Conservation (phyloP, 2,888 invertebrate genomes). For the Standfussiana lucernea region DNA sequence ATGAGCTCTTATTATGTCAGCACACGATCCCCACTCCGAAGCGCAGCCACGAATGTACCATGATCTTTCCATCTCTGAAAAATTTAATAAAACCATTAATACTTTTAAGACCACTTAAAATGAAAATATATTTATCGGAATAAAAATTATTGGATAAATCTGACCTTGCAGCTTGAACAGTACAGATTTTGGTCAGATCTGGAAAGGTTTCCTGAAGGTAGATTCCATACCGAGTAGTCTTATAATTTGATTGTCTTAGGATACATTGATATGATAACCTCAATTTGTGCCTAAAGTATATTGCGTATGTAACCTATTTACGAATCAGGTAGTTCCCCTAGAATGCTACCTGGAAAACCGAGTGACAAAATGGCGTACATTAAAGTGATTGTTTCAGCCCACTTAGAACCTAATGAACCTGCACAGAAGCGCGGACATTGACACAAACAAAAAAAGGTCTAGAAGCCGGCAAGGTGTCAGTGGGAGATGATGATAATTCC, state of each 20-base stretch:
- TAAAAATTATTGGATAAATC: background rate
- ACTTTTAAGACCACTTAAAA: background rate
- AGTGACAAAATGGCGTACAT: background rate
- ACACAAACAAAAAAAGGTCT: background rate
- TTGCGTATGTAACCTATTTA: background rate
- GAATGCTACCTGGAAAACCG: background rate
- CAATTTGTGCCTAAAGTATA: background rate
- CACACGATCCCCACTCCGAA: conserved; percentile 81
- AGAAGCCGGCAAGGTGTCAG: background rate
- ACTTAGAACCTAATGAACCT: background rate
- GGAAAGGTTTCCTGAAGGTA: background rate
- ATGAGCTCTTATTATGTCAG: conserved; percentile 77
- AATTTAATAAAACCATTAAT: background rate
- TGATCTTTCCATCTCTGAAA: conserved; percentile 76
- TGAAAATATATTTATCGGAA: background rate
- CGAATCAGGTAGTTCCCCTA: background rate
- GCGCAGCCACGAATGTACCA: conserved; percentile 83
- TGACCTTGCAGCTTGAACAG: background rate
- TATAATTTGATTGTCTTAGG: background rate
- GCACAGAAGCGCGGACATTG: background rate
- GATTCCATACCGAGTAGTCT: background rate
- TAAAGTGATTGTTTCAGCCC: background rate
- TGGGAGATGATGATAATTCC: background rate
- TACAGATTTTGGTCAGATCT: background rate
- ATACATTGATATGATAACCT: background rate